Percentiles rank a stretch among this genome's conserved stretches.
Conservation (phyloP, 2,797 vertebrate species). For the Gambelia wislizenii region DNA sequence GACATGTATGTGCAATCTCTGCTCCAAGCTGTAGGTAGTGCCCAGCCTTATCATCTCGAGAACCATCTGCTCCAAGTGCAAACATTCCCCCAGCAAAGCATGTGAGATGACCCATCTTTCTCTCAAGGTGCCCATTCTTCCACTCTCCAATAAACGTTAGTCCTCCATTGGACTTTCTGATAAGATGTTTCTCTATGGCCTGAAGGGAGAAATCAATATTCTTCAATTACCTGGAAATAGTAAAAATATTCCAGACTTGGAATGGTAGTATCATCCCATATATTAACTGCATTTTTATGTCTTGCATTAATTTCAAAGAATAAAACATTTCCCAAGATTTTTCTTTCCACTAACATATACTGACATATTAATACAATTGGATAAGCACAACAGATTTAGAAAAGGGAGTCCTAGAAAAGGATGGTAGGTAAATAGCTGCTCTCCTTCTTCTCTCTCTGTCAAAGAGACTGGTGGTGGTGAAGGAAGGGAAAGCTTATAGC, state of each 20-base stretch:
- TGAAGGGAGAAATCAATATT: slow-evolving; percentile 70
- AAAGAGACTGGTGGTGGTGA: too few species aligned
- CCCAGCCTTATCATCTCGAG: slow-evolving; percentile 93
- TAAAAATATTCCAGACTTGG: not conserved
- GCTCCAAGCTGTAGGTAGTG: slow-evolving; percentile 98
- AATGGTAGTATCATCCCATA: not conserved
- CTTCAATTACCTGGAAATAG: slow-evolving; percentile 40
- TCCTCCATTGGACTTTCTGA: slow-evolving; percentile 94
- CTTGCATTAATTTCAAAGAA: not conserved
- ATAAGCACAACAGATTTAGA: not conserved
- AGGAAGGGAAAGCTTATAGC: too few species aligned
- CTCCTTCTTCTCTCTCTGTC: not conserved
- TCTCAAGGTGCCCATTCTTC: slow-evolving; percentile 98
- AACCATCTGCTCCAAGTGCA: slow-evolving; percentile 94
- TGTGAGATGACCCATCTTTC: slow-evolving; percentile 98
- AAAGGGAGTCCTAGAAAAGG: not conserved
- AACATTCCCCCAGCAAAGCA: slow-evolving; percentile 99
- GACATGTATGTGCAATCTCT: slow-evolving; percentile 97
- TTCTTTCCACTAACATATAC: not conserved
- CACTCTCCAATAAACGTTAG: slow-evolving; percentile 97
- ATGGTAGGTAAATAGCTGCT: not conserved
- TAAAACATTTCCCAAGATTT: not conserved
- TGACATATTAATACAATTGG: not conserved
- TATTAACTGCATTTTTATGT: not conserved
- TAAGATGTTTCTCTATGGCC: slow-evolving; percentile 97